Evolutionary conservation across 2,113 vertebrate genomes (phyloP).

Genomic region (Ivindomyrus marchei): DNA sequence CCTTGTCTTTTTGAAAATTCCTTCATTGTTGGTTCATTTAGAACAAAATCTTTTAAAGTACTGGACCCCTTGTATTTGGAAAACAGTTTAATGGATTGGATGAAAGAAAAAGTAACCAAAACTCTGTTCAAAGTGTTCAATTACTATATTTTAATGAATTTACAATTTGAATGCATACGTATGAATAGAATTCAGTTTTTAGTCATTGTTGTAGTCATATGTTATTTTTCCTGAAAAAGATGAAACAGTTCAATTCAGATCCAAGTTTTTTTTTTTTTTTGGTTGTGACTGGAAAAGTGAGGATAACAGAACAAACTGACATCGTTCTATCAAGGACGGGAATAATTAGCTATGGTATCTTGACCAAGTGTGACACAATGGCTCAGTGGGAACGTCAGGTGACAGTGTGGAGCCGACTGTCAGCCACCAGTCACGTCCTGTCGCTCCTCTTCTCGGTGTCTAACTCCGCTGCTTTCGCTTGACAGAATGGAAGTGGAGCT

Average conservation of each 20-base stretch:
- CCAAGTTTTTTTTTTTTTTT: background rate
- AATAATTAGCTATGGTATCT: background rate
- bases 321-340: background rate
- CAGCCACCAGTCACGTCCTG: background rate
- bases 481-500: background rate
- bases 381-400: background rate
- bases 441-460: background rate
- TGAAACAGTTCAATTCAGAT: background rate
- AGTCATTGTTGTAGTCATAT: background rate
- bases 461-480: background rate
- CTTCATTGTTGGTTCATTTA: slow-evolving; percentile 11
- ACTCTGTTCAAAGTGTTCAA: background rate
- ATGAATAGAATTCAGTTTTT: background rate
- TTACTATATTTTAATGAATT: background rate
- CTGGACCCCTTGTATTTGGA: background rate
- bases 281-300: background rate
- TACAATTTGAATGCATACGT: background rate
- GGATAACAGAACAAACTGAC: background rate
- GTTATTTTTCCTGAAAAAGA: background rate
- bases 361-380: background rate
- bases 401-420: background rate
- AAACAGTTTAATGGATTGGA: background rate
- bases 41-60: background rate
- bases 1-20: slow-evolving; percentile 9
- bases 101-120: background rate